Base-by-base conservation (phyloP, 2,888 invertebrate genomes). In the Diarsia mendica region DNA sequence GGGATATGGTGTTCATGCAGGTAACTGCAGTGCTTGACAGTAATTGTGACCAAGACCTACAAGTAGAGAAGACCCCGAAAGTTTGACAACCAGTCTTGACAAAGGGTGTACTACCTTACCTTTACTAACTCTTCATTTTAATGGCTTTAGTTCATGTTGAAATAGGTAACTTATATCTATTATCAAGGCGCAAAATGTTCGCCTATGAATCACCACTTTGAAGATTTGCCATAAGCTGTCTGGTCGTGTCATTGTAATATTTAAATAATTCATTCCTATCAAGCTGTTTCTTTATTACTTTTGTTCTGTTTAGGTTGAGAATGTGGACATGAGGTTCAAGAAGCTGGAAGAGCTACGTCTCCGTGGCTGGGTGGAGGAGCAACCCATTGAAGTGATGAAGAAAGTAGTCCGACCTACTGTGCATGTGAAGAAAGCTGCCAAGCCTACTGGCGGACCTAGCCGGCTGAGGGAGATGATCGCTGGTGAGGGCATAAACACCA, bases 1-100 rank as follows among this genome's bases (percentile, higher is more conserved):
- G 98, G 98, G 98, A 98, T 89, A 98, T 98, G 97, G 97, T 98
- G 55, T 97, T 97, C 85, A 97, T 98, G 93, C 98, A 98, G 96
- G 96, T 95, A 63, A 18, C 20, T 49, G 46, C 3, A 20, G 11
- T 15, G 18, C n/a, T n/a, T 46, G 9, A 20, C 44, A 23, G 13
- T 8, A 3, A 64, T n/a, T 46, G n/a, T 18, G 11, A 15, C 15
- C 13, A 64, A 15, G 15, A 28, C 4, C 0, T 28, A 60, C 15
- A 60, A 28, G 8, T 15, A 15, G 28, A 33, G 9, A 18, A 60
- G 18, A 6, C 18, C 28, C 13, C 15, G 13, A 55, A 23, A 28
- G 8, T 55, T 11, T 13, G 55, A 23, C 23, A 55, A 13, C 53
- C 23, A 55, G 13, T 55, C 55, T 23, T 23, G 10, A 13, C 55